Evolutionary conservation across 2,888 invertebrate species (phyloP).

Genomic region (Apamea epomidion): DNA sequence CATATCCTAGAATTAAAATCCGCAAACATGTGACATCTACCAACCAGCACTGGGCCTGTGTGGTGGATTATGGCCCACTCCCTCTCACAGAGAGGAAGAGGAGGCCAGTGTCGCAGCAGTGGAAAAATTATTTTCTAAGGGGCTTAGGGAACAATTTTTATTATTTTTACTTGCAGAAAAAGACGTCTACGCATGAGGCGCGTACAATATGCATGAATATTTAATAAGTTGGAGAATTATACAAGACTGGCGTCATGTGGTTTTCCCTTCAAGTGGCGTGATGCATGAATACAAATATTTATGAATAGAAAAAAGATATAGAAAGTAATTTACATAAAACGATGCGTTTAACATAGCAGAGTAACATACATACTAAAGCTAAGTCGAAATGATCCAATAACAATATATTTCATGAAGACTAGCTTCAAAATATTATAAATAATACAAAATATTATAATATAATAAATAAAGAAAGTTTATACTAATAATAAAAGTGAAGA

Average conservation of each 20-base stretch:
- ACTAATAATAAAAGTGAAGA: too few species aligned
- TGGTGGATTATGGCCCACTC: background rate
- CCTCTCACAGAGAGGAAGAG: background rate
- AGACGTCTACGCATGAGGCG: background rate
- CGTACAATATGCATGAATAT: slow-evolving; percentile 20
- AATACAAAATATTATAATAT: too few species aligned
- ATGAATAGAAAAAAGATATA: background rate
- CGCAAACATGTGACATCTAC: background rate
- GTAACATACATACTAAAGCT: background rate
- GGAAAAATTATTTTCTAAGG: background rate
- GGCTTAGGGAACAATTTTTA: background rate
- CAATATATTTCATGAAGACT: background rate
- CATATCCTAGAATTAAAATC: background rate
- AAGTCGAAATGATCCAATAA: background rate
- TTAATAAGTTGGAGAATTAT: slow-evolving; percentile 18
- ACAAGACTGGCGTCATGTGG: background rate
- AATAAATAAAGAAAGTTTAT: too few species aligned
- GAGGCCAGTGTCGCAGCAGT: background rate
- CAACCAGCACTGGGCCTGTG: fast-evolving
- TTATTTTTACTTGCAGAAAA: background rate
- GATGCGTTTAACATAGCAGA: background rate
- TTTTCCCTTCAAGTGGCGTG: background rate
- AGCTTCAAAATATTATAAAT: background rate
- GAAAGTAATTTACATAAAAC: background rate
- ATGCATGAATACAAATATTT: slow-evolving; percentile 3